Evolutionary conservation across 2,888 invertebrate species (phyloP).

Genomic region (Syritta pipiens): DNA sequence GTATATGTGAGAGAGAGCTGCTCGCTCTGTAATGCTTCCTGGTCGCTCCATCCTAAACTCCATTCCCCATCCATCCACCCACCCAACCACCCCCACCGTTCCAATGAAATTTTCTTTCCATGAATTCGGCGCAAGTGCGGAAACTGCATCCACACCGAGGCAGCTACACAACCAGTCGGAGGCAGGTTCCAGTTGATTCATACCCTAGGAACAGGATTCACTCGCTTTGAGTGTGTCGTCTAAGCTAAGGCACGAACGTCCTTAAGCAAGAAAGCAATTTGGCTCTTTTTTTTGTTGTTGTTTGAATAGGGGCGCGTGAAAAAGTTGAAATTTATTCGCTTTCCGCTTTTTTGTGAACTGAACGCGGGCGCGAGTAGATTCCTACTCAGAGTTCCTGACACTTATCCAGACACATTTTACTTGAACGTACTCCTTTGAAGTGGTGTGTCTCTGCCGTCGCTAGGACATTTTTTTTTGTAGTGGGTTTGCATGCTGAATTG

Average conservation of each 20-base stretch:
- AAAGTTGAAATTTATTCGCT: slow-evolving; percentile 34
- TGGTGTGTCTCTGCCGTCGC: slow-evolving; percentile 20
- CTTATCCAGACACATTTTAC: slow-evolving; percentile 43
- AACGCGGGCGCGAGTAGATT: slow-evolving; percentile 3
- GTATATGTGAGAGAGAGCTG: slow-evolving; percentile 31
- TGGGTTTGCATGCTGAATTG: too few species aligned
- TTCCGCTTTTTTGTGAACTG: slow-evolving; percentile 9
- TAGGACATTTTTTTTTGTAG: too few species aligned
- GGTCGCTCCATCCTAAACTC: slow-evolving; percentile 29
- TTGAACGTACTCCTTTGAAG: slow-evolving; percentile 33
- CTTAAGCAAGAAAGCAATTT: slow-evolving; percentile 33
- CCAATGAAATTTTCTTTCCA: slow-evolving; percentile 4
- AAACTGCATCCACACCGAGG: slow-evolving; percentile 48
- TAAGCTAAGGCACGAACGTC: slow-evolving; percentile 42
- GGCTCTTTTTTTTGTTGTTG: not conserved
- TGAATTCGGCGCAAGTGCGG: slow-evolving; percentile 61
- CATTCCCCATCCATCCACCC: too few species aligned
- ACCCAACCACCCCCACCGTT: not conserved
- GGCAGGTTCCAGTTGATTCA: slow-evolving; percentile 57
- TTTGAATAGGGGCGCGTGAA: slow-evolving; percentile 34
- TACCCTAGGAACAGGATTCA: slow-evolving; percentile 38
- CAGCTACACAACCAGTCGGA: slow-evolving; percentile 54
- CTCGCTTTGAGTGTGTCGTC: slow-evolving; percentile 41
- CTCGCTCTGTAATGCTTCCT: slow-evolving; percentile 33
- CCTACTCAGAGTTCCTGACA: slow-evolving; percentile 1